Conservation (phyloP, 2,113 vertebrate genomes). For the Picathartes gymnocephalus region DNA sequence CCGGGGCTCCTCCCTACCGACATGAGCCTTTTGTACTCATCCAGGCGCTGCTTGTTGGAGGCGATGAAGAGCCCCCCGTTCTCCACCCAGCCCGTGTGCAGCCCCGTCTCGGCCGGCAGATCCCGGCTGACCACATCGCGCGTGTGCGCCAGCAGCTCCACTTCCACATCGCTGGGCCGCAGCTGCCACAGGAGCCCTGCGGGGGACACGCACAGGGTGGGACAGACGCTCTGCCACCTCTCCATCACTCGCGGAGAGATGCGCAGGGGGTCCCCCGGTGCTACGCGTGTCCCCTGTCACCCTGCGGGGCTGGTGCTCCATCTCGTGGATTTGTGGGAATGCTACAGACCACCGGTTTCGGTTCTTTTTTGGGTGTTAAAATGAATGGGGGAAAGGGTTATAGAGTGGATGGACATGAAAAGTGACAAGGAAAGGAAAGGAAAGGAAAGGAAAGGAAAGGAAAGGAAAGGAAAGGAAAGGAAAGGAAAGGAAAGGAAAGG, state of each 20-base stretch:
- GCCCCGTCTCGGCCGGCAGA: constrained; percentile 88
- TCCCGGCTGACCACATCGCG: constrained; percentile 85
- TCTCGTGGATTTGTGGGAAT: background rate
- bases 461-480: too few species aligned
- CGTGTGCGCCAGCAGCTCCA: constrained; percentile 92
- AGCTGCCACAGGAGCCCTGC: constrained; percentile 96
- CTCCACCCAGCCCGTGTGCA: constrained; percentile 93
- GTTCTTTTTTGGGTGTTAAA: accelerated
- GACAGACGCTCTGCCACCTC: accelerated
- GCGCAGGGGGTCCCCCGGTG: accelerated
- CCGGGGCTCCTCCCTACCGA: constrained; percentile 75
- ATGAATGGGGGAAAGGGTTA: background rate
- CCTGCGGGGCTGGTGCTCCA: background rate
- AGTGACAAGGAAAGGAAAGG: too few species aligned
- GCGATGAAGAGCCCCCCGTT: constrained; percentile 97
- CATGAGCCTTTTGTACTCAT: constrained; percentile 98
- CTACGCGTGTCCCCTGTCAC: background rate
- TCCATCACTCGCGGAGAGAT: accelerated
- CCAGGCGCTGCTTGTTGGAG: constrained; percentile 91
- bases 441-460: too few species aligned
- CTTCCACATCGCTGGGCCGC: constrained; percentile 92
- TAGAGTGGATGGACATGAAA: accelerated
- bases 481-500: too few species aligned
- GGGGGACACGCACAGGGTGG: background rate
- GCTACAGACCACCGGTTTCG: background rate